Base-by-base conservation (phyloP, 2,113 vertebrate genomes). In the Paralichthys olivaceus region DNA sequence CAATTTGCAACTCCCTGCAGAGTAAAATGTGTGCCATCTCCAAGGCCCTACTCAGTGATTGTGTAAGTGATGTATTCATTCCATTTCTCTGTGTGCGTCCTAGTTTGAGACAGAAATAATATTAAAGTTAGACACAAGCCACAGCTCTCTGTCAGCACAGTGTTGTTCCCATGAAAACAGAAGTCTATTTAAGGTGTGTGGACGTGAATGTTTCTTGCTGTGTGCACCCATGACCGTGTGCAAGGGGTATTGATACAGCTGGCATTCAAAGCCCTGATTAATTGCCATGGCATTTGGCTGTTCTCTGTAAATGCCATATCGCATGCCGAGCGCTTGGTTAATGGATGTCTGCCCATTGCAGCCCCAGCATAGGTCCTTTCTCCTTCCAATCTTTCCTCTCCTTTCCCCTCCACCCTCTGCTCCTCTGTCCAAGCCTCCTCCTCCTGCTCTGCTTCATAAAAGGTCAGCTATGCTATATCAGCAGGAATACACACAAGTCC, bases 241-340 rank as follows among this genome's bases (percentile, higher is more conserved):
- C 69, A 47, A 23, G 72, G 34, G 64, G 60, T 86, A 92, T 90
- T 83, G 89, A 91, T 90, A 88, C 80, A 83, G 70, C 81, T 88
- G 80, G 84, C 84, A 88, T 91, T 91, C 90, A 77, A 76, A 59
- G 15, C 69, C 70, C 80, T 91, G 89, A 93, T 92, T 90, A 93
- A 93, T 93, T 90, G 91, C 83, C 59, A 69, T 91, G 91, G 81
- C 91, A 93, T 93, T 93, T 93, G 90, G 82, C 80, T 91, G 77
- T 70, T 87, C 83, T 86, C 53, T 15, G 83, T 91, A 92, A 92
- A 91, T 90, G 90, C 84, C 91, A 91, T 64, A 81, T 86, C 83
- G 79, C 90, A 78, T 88, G 91, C 87, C 85, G 89, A 80, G 85
- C 25, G 73, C 81, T 86, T 69, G 72, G 66, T 83, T 85, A 90